Conservation (phyloP, 2,113 vertebrate genomes). For the Amblyopsis rosae region DNA sequence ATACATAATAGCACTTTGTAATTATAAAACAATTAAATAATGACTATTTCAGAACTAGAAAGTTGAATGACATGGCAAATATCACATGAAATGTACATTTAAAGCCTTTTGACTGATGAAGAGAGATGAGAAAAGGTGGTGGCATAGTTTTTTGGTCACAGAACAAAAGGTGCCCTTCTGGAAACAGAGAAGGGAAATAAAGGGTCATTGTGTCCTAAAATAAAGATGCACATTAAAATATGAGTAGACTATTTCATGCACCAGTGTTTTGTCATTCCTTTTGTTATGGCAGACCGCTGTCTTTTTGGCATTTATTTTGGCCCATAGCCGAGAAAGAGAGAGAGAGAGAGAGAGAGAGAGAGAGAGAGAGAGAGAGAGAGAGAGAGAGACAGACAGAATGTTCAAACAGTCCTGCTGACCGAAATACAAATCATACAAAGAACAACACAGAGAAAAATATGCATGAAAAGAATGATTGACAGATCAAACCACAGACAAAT, state of each 20-base stretch:
- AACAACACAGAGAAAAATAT: background rate
- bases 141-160: conserved; percentile 7
- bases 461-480: background rate
- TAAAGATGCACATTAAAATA: conserved; percentile 29
- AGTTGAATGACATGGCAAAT: too few relatives aligned
- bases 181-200: background rate
- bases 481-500: background rate
- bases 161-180: conserved; percentile 20
- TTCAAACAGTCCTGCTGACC: background rate
- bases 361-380: background rate
- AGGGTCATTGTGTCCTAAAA: conserved; percentile 17
- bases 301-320: conserved; percentile 38
- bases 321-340: background rate
- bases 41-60: too few relatives aligned
- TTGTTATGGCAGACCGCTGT: background rate
- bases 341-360: background rate
- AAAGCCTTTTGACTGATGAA: too few relatives aligned
- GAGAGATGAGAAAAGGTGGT: too few relatives aligned
- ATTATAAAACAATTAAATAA: too few relatives aligned
- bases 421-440: background rate
- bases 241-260: conserved; percentile 4
- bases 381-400: background rate
- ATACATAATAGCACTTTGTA: too few relatives aligned
- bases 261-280: conserved; percentile 3
- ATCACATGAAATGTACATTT: too few relatives aligned